Evolutionary conservation across 2,113 vertebrate genomes (phyloP), one percentile per base, ranked within the genome.

Genomic region (Emydocephalus ijimae): DNA sequence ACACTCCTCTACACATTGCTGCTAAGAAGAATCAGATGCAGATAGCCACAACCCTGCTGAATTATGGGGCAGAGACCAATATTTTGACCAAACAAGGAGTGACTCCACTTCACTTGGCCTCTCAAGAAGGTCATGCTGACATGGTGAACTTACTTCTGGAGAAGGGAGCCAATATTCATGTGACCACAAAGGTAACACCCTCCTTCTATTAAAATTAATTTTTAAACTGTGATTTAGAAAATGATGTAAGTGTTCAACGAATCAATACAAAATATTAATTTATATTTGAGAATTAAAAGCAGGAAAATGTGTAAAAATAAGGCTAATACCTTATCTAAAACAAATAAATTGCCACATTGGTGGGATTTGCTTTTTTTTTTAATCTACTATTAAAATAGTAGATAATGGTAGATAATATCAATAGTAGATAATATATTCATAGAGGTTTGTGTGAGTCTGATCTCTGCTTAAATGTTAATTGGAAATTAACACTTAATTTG

Each of bases 11-110:
- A 96, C 89, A 99, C 97, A 94, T 99, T 4, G 99, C 98, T 55
- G 99, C 99, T 85, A 99, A 99, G 98, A 99, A 99, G 97, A 99
- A 99, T 94, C 99, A 99, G 97, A 99, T 99, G 98, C 99, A 99
- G 89, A 99, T 99, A 11, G 99, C 99, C 43, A 98, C 97, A 34
- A 99, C 98, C 3, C 97, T 99, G 2, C 96, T 99, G 94, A 98
- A 97, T 96, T 99, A 98, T 0, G 98, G 98, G 3, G 99, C 99
- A 0, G 98, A 99, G 94, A 99, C 98, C 91, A 99, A 98, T 97
- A 98, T 98, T 91, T 95, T 99, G 95, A 99, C 99, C 64, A 99
- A 99, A 96, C 99, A 99, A 94, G 99, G 98, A 0, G 99, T 99
- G 56, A 99, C 98, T 0, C 98, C 99, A 0, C 98, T 99, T 92